These are phyloP conservation scores for Lepus timidus DNA, from an alignment of 2,113 vertebrate genomes.

Conservation along the genomic window DNA sequence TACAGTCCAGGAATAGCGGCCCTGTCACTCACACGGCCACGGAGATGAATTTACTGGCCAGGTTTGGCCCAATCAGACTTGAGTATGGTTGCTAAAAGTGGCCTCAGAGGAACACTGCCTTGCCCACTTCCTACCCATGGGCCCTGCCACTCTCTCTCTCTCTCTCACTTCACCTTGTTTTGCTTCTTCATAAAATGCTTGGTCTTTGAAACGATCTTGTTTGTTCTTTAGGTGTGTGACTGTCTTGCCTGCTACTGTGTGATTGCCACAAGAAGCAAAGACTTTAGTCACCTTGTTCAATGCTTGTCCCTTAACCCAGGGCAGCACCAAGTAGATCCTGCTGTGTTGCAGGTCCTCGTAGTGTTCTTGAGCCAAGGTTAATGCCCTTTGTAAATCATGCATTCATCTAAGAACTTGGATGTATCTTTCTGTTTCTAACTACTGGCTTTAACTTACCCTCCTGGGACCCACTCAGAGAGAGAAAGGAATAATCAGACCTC, in stretches of 20 bases:
- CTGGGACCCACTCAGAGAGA: background rate
- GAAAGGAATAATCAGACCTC: background rate
- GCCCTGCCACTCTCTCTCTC: background rate
- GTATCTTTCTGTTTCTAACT: background rate
- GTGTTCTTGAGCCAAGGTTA: background rate
- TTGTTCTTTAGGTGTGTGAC: background rate
- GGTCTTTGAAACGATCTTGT: background rate
- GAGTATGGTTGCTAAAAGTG: background rate
- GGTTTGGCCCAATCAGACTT: background rate
- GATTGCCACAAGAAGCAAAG: background rate
- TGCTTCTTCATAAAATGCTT: background rate
- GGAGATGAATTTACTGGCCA: background rate
- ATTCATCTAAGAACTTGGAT: background rate
- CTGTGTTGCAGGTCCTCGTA: rapidly evolving
- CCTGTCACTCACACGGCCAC: background rate
- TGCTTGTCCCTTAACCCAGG: background rate
- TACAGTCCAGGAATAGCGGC: constrained; percentile 59
- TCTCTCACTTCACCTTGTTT: background rate
- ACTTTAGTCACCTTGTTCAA: background rate
- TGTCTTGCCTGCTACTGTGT: background rate
- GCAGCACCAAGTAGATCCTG: background rate
- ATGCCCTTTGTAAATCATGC: background rate
- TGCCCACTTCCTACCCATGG: background rate
- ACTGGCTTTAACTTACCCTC: background rate
- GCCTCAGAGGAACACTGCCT: background rate